Evolutionary conservation across 2,888 invertebrate species (phyloP).

Genomic region (Watsonalla cultraria): DNA sequence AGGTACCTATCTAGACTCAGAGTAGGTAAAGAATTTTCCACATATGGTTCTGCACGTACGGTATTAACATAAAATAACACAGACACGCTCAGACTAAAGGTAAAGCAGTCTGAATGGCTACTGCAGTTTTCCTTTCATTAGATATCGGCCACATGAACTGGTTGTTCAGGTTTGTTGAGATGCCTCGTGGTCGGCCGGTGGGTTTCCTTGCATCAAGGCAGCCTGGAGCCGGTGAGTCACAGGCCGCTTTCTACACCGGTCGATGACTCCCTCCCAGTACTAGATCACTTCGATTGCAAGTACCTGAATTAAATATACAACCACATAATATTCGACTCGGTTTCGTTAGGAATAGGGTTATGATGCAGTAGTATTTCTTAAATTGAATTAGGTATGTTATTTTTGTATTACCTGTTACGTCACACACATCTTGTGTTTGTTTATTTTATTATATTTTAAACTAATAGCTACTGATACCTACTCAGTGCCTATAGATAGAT

Average conservation of each 20-base stretch:
- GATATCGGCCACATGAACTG: not conserved
- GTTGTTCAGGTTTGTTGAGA: conserved; percentile 1
- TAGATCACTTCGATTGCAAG: conserved; percentile 9
- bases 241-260: conserved; percentile 46
- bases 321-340: not conserved
- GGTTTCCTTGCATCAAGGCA: conserved; percentile 30
- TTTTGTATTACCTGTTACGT: too few relatives aligned
- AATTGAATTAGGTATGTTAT: too few relatives aligned
- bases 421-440: too few relatives aligned
- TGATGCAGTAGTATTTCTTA: too few relatives aligned
- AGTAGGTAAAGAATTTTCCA: too few relatives aligned
- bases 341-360: not conserved
- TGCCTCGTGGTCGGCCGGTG: conserved; percentile 1
- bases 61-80: too few relatives aligned
- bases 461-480: too few relatives aligned
- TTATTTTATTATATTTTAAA: too few relatives aligned
- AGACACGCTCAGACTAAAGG: too few relatives aligned
- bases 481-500: too few relatives aligned
- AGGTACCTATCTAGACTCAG: too few relatives aligned
- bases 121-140: conserved; percentile 1
- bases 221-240: conserved; percentile 28
- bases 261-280: conserved; percentile 46
- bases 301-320: not conserved
- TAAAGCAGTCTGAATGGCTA: not conserved
- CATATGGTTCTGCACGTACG: too few relatives aligned